Evolutionary conservation across 2,797 vertebrate species (phyloP).

Genomic region (Argya squamiceps): DNA sequence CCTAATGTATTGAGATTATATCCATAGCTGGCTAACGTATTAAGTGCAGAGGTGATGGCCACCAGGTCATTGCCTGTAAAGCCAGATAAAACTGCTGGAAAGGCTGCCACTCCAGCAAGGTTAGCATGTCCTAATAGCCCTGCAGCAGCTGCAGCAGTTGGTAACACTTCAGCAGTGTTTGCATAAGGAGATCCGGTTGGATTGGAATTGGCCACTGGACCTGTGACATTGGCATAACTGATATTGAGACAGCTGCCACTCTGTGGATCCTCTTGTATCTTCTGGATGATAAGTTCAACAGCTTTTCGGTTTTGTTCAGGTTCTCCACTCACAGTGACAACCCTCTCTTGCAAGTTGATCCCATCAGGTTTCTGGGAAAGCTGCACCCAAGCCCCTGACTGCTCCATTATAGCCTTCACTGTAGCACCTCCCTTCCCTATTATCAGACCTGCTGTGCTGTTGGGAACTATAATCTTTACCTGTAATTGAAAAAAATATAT

Average conservation of each 20-base stretch:
- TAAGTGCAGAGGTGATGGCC: conserved; percentile 89
- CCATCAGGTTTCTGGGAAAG: conserved; percentile 90
- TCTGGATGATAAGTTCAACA: conserved; percentile 89
- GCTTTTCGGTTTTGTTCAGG: conserved; percentile 89
- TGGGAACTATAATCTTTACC: conserved; percentile 91
- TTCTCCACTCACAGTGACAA: conserved; percentile 89
- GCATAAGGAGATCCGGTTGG: conserved; percentile 89
- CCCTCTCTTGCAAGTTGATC: conserved; percentile 89
- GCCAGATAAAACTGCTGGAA: conserved; percentile 86
- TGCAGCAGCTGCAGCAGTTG: conserved; percentile 85
- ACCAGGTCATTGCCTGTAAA: conserved; percentile 88
- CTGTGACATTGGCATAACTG: conserved; percentile 89
- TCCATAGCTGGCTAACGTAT: conserved; percentile 88
- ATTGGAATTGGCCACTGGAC: conserved; percentile 89
- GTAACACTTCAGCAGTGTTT: conserved; percentile 89
- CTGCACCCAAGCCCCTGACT: conserved; percentile 89
- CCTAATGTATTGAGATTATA: conserved; percentile 89
- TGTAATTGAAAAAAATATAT: conserved; percentile 85
- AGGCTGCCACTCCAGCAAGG: conserved; percentile 87
- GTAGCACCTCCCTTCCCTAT: conserved; percentile 90
- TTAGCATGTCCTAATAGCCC: conserved; percentile 87
- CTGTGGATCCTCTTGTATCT: conserved; percentile 90
- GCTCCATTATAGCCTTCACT: conserved; percentile 90
- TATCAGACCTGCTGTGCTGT: conserved; percentile 90
- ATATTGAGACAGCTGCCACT: conserved; percentile 90